Percentiles rank a stretch among this genome's conserved stretches.
These are phyloP conservation scores for Scleropages formosus DNA, from an alignment of 2,797 vertebrate species.

Conservation along the genomic window DNA sequence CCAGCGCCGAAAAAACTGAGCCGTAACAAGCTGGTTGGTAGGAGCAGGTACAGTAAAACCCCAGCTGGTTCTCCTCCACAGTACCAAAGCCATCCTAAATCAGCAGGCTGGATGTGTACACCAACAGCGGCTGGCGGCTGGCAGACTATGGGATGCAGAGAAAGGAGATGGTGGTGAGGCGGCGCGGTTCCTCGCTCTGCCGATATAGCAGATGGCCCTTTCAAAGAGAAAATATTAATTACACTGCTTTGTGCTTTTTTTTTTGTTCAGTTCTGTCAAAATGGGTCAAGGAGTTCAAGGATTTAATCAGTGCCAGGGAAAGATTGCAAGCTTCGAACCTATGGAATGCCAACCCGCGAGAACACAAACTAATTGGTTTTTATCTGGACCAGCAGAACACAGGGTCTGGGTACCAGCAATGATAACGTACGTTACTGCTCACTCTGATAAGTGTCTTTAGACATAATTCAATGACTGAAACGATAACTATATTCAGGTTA, in stretches of 20 bases:
- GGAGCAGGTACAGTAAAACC: background rate
- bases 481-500: background rate
- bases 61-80: background rate
- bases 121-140: background rate
- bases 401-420: background rate
- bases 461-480: background rate
- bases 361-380: conserved; percentile 29
- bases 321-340: conserved; percentile 12
- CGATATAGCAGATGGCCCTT: background rate
- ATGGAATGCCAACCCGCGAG: background rate
- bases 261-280: conserved; percentile 20
- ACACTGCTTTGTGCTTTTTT: too few relatives aligned
- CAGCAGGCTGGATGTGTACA: background rate
- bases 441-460: background rate
- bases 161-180: background rate
- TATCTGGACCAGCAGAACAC: conserved; percentile 4
- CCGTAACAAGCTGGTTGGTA: too few relatives aligned
- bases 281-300: conserved; percentile 14
- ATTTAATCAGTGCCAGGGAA: conserved; percentile 28
- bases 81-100: background rate
- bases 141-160: background rate
- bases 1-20: too few relatives aligned
- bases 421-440: background rate
- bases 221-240: background rate
- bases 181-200: background rate